Evolutionary conservation across 2,113 vertebrate genomes (phyloP), one percentile per base, ranked within the genome.

Genomic region (Caloenas nicobarica): DNA sequence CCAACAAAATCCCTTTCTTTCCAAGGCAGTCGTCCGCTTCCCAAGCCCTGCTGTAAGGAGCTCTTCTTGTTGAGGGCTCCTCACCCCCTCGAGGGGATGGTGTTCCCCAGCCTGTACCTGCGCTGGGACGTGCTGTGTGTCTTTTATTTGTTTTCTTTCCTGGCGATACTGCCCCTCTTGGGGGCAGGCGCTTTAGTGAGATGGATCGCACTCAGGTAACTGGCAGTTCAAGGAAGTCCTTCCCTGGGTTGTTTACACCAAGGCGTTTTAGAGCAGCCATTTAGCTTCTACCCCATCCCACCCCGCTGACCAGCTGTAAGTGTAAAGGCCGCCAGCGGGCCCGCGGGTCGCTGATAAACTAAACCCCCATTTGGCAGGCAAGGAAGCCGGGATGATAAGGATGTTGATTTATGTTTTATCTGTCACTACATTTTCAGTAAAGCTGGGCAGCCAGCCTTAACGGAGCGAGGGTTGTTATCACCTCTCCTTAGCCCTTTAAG

Each of bases 391-490:
- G 78, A 91, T 26, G 98, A 98, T 98, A 98, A 98, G 97, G 91
- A 89, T 95, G 95, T 97, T 98, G 98, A 98, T 98, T 98, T 98
- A 98, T 98, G 97, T 96, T 98, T 98, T 98, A 98, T 98, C 98
- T 98, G 98, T 98, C 98, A 97, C 96, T 98, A 97, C 89, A 94
- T 97, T 97, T 98, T 97, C 98, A 98, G 97, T 97, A 97, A 97
- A 97, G 96, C 85, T 80, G 92, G 96, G 97, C 97, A 98, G 97
- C 68, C 96, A 97, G 97, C 96, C 96, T 96, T 93, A 98, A 98
- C 96, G 66, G 90, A 97, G 92, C 78, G 5, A 36, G 58, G 71
- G 96, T 96, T 97, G 97, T 98, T 98, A 98, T 98, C 98, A 97
- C 97, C 95, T 97, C 92, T 86, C 95, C 96, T 96, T 98, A 95